Conservation (phyloP, 2,888 invertebrate species). For the Megaustenia siamemsis region DNA sequence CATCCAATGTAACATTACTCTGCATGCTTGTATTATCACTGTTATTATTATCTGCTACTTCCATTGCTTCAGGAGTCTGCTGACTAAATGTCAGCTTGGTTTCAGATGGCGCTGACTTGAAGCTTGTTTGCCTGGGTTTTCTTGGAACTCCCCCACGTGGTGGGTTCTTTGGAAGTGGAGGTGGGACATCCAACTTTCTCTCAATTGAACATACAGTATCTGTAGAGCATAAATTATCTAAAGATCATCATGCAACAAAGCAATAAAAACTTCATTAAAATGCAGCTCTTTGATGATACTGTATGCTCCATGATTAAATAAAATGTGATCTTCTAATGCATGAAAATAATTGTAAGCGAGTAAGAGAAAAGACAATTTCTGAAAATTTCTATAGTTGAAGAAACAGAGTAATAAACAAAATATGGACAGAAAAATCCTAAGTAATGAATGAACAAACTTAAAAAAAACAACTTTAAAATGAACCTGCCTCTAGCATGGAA, state of each 20-base stretch:
- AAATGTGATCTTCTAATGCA: too few species aligned
- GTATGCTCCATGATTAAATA: too few species aligned
- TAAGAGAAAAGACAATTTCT: too few species aligned
- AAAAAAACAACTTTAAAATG: too few species aligned
- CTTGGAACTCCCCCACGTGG: conserved; percentile 64
- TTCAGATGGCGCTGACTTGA: conserved; percentile 7
- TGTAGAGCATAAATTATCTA: not conserved
- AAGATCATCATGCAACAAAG: too few species aligned
- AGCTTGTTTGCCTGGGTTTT: conserved; percentile 35
- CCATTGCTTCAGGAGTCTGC: not conserved
- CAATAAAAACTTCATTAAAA: not conserved
- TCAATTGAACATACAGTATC: not conserved
- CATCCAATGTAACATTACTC: not conserved
- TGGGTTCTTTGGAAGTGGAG: conserved; percentile 70
- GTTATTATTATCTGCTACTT: not conserved
- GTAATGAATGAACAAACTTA: too few species aligned
- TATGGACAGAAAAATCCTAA: too few species aligned
- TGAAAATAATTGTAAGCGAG: too few species aligned
- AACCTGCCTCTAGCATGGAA: too few species aligned
- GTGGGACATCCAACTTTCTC: conserved; percentile 52
- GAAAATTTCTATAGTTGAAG: too few species aligned
- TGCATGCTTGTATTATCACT: not conserved
- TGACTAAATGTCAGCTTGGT: not conserved
- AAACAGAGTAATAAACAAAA: too few species aligned
- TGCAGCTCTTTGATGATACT: not conserved